Percentiles rank a stretch among this genome's conserved stretches.
These are phyloP conservation scores for Nanorana parkeri DNA, from an alignment of 2,113 vertebrate species.

Conservation along the genomic window DNA sequence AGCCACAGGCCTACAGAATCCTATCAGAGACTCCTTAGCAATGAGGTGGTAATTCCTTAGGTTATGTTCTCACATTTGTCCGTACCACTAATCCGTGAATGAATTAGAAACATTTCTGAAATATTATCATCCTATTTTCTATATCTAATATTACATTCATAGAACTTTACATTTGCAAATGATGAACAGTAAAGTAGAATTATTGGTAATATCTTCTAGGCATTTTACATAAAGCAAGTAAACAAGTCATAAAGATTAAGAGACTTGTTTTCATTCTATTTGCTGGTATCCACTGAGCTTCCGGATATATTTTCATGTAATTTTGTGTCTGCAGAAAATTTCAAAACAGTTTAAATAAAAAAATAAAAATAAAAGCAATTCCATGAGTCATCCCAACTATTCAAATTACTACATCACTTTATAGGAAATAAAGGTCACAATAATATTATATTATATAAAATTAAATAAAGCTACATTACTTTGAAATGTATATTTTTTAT, in stretches of 20 bases:
- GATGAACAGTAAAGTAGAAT: neutral
- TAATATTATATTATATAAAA: too few relatives aligned
- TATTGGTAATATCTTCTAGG: slow-evolving; percentile 20
- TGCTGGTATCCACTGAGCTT: slow-evolving; percentile 1
- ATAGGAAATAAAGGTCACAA: too few relatives aligned
- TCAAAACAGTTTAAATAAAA: neutral
- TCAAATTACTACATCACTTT: neutral
- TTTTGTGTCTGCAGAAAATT: neutral
- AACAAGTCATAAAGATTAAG: slow-evolving; percentile 37
- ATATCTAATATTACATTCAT: neutral
- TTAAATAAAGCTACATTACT: neutral
- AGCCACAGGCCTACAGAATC: too few relatives aligned
- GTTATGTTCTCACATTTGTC: too few relatives aligned
- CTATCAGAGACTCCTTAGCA: too few relatives aligned
- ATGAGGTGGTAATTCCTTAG: too few relatives aligned
- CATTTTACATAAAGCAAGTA: slow-evolving; percentile 21
- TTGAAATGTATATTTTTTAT: neutral
- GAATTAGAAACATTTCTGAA: too few relatives aligned
- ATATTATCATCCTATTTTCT: too few relatives aligned
- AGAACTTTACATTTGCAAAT: neutral
- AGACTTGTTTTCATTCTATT: slow-evolving; percentile 15
- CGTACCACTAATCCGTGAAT: too few relatives aligned
- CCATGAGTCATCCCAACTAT: neutral
- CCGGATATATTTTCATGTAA: neutral
- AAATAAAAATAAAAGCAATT: neutral